Base-by-base conservation (phyloP, 2,888 invertebrate genomes). In the Psococerastis gibbosa region DNA sequence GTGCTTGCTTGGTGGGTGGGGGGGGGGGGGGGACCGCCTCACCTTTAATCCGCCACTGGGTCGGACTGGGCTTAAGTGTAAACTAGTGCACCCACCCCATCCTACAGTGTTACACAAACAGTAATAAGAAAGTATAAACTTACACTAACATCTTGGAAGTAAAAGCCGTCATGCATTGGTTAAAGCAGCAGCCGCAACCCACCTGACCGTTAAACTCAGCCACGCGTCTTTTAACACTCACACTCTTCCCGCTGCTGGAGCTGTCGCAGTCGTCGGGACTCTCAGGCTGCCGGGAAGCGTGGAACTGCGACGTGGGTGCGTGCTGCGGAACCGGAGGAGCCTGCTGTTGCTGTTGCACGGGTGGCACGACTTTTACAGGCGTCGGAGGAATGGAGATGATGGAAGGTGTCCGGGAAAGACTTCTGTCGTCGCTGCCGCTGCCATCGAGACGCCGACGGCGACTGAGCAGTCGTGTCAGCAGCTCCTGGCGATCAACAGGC, bases 401-500 rank as follows among this genome's bases (percentile, higher is more conserved):
- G 27, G 27, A 27, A 27, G 27, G 27, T 11, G 27, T 27, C 11
- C 27, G 27, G 27, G 27, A 27, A 9, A 27, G 11, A 27, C 8
- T 11, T 27, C 11, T 27, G 6, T 27, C 27, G 27, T 27, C 27
- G 11, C 27, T 11, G 6, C 27, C 27, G 27, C 27, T 11, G 11
- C 27, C 27, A 11, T 27, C 27, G 6, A 27, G 11, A 9, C 27
- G 70, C 44, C 67, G 66, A 54, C 73, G 78, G 57, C 77, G 73
- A 46, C 81, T 79, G 50, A 66, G 66, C 45, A 83, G 60, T 50
- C 68, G 66, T 44, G 66, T 57, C 47, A 80, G 55, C 23, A 79
- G 58, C 50, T 81, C 80, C 50, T 76, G 71, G 51, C 68, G 71
- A 45, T 72, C 72, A 2, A 64, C 54, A 11, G 67, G 59, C 50